These are phyloP conservation scores for Kryptolebias marmoratus DNA, from an alignment of 2,113 vertebrate genomes.

Conservation along the genomic window DNA sequence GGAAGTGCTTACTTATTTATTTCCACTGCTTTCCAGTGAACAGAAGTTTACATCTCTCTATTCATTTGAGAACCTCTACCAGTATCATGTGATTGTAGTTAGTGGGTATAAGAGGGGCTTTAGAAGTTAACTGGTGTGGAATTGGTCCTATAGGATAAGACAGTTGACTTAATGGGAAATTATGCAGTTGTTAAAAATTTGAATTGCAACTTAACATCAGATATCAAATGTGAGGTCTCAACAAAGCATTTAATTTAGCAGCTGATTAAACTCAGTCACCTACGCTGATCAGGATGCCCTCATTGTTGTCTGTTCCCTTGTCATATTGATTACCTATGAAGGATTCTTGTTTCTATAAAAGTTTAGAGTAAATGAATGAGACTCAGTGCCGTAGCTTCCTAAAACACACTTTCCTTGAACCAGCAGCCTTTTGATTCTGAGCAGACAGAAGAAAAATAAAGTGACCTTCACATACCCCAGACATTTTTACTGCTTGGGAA, in stretches of 20 bases:
- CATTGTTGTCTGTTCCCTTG: constrained; percentile 2
- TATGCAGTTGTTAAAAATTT: neutral
- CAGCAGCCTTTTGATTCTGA: constrained; percentile 24
- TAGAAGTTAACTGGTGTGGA: constrained; percentile 10
- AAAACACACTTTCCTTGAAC: constrained; percentile 12
- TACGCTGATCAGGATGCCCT: constrained; percentile 15
- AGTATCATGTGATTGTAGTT: constrained; percentile 32
- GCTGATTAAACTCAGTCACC: constrained; percentile 9
- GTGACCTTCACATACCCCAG: neutral
- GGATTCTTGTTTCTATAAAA: neutral
- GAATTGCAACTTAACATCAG: neutral
- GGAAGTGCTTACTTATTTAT: constrained; percentile 42
- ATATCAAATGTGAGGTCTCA: neutral
- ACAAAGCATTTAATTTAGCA: constrained; percentile 1
- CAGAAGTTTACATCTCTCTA: constrained; percentile 16
- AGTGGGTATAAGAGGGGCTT: constrained; percentile 13
- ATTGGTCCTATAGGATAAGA: neutral
- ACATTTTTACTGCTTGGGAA: neutral
- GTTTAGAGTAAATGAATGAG: constrained; percentile 4
- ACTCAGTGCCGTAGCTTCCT: constrained; percentile 25
- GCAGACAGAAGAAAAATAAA: constrained; percentile 6
- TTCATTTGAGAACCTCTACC: constrained; percentile 8
- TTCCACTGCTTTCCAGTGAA: constrained; percentile 15
- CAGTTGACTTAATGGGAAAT: neutral
- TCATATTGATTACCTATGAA: constrained; percentile 1